Conservation (phyloP, 2,888 invertebrate genomes). For the Epicampocera succincta region DNA sequence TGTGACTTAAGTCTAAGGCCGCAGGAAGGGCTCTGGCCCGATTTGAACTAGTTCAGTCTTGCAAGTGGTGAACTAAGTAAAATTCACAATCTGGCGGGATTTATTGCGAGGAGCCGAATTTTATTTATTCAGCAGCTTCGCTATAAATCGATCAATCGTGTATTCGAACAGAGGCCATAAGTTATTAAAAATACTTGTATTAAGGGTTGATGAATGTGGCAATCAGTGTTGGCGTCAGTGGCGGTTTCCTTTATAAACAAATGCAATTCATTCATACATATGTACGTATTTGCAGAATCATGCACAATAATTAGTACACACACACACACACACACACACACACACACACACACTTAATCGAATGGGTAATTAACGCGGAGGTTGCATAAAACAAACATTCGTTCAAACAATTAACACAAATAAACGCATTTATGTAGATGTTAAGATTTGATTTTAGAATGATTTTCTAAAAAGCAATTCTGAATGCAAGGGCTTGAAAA, state of each 20-base stretch:
- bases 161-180: background rate
- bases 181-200: no score
- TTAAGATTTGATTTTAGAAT: slow-evolving; percentile 25
- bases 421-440: background rate
- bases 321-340: background rate
- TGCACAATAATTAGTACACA: background rate
- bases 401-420: slow-evolving; percentile 8
- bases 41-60: no score
- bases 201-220: slow-evolving; percentile 2
- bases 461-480: no score
- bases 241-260: background rate
- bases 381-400: slow-evolving; percentile 14
- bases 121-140: background rate
- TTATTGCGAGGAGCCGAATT: no score
- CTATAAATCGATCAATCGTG: background rate
- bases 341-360: background rate
- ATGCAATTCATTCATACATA: background rate
- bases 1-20: no score
- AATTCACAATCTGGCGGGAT: no score
- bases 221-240: slow-evolving; percentile 16
- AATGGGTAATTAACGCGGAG: slow-evolving; percentile 15
- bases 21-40: no score
- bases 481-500: no score
- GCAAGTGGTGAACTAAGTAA: no score
- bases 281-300: background rate